Evolutionary conservation across 1,140 invertebrate genomes (phyloP), one percentile per base, ranked within the genome.

Genomic region (Pseudomyrmex flavicornis): DNA sequence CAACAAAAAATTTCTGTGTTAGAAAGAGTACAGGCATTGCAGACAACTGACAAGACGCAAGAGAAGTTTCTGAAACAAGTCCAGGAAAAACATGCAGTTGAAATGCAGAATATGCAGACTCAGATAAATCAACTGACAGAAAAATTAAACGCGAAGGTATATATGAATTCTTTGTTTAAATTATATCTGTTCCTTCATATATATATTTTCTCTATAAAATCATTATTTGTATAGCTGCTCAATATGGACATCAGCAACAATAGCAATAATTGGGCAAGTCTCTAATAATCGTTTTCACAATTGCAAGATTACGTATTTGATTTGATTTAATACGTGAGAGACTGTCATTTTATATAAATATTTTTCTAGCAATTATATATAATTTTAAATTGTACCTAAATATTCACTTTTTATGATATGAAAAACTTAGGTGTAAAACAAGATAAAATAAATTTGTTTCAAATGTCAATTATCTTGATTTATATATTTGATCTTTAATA

Each of bases 21-120:
- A 26, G 92, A 94, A 80, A 90, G 88, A 70, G 84, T 90, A 65
- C 91, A 94, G 75, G 88, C 83, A 7, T 76, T 91, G 3, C 90
- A 93, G 72, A 82, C 88, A 9, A 91, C 84, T 75, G 92, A 93
- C 59, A 93, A 91, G 83, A 89, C 83, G 0, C 88, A 93, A 4
- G 93, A 93, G 17, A 93, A 93, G 56, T 92, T 92, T 85, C 85
- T 94, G 22, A 93, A 93, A 59, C 92, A 94, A 63, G 89, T 89
- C 8, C 92, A 94, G 75, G 92, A 93, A 48, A 92, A 93, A 68
- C 91, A 93, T 66, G 84, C 76, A 3, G 82, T 91, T 7, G 91
- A 93, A 82, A 86, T 94, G 66, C 93, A 85, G 85, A 93, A 93
- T 85, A 91, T 94, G 91, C 92, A 94, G 66, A 92, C 87, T 5